These are phyloP conservation scores for Lycia hirtaria DNA, from an alignment of 2,888 invertebrate genomes.

Conservation along the genomic window DNA sequence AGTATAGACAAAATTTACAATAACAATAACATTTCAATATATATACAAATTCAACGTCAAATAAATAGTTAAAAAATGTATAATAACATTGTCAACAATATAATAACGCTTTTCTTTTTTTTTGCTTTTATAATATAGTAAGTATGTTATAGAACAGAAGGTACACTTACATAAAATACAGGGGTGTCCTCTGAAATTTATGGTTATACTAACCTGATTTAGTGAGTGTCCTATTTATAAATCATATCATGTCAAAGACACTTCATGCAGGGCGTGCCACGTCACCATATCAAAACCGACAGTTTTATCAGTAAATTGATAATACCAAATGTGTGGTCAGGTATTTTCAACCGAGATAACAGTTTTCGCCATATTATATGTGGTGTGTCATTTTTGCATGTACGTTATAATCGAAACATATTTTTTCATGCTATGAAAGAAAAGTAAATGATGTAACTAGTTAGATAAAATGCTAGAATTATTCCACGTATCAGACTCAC, in stretches of 20 bases:
- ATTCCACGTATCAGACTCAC: background rate
- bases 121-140: too few relatives aligned
- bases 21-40: too few relatives aligned
- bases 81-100: too few relatives aligned
- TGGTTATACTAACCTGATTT: conserved; percentile 43
- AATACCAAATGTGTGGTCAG: conserved; percentile 11
- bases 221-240: conserved; percentile 56
- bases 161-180: conserved; percentile 17
- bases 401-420: too few relatives aligned
- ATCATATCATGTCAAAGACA: conserved; percentile 57
- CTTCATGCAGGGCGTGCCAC: conserved; percentile 52
- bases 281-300: conserved; percentile 46
- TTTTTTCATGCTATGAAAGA: too few relatives aligned
- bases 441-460: background rate
- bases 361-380: conserved; percentile 37
- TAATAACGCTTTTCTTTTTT: too few relatives aligned
- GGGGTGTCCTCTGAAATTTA: conserved; percentile 18
- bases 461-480: too few relatives aligned
- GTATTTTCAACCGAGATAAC: conserved; percentile 24
- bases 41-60: too few relatives aligned
- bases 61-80: too few relatives aligned
- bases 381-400: conserved; percentile 9
- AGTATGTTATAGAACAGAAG: too few relatives aligned
- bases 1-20: too few relatives aligned
- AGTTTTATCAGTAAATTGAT: conserved; percentile 39